Conservation (phyloP, 2,113 vertebrate species). For the Sylvietta virens region DNA sequence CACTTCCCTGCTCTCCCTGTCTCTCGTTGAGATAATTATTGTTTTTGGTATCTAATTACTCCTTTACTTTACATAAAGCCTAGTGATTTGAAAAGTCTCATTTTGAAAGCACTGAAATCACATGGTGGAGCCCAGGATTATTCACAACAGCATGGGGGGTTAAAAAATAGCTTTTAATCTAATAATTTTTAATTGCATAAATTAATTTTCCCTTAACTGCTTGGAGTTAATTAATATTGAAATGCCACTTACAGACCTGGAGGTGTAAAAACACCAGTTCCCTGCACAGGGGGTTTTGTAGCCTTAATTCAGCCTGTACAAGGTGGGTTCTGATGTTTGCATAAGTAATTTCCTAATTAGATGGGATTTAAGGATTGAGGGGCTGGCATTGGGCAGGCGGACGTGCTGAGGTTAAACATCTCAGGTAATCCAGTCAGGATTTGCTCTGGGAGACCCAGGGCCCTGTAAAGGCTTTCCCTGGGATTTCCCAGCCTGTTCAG, state of each 20-base stretch:
- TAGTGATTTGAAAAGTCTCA: neutral
- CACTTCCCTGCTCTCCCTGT: neutral
- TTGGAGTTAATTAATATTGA: neutral
- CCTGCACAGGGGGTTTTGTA: neutral
- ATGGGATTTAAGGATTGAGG: neutral
- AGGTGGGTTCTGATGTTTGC: neutral
- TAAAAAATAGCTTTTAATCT: slow-evolving; percentile 19
- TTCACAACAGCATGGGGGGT: neutral
- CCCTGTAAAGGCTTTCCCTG: neutral
- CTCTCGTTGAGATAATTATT: slow-evolving; percentile 23
- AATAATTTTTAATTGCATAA: slow-evolving; percentile 48
- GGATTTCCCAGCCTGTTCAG: neutral
- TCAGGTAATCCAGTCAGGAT: neutral
- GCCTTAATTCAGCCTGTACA: neutral
- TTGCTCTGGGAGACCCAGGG: neutral
- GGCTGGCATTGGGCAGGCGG: neutral
- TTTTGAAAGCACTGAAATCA: neutral
- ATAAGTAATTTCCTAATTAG: neutral
- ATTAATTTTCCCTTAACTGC: neutral
- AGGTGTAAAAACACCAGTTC: neutral
- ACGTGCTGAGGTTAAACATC: neutral
- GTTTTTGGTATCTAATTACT: slow-evolving; percentile 17
- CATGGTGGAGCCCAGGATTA: neutral
- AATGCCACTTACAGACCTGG: neutral
- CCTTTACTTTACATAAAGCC: slow-evolving; percentile 22